Evolutionary conservation across 2,888 invertebrate genomes (phyloP).

Genomic region (Sepioteuthis lessoniana): DNA sequence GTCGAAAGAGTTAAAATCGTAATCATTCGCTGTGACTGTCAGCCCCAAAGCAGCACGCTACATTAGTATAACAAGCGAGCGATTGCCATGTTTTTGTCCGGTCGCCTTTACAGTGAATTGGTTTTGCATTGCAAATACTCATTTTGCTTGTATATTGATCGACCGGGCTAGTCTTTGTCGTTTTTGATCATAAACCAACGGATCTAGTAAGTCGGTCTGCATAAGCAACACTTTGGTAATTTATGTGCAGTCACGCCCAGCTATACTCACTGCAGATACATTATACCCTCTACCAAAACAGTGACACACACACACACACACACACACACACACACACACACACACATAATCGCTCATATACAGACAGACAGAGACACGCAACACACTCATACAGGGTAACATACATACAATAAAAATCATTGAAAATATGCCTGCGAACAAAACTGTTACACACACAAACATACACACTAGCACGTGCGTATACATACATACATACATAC

Average conservation of each 20-base stretch:
- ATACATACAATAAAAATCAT: too few relatives aligned
- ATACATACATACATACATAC: too few relatives aligned
- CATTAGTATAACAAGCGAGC: constrained; percentile 11
- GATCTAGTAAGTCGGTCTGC: constrained; percentile 10
- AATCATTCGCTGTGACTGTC: constrained; percentile 8
- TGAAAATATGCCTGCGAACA: too few relatives aligned
- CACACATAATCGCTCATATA: background rate
- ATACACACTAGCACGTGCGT: too few relatives aligned
- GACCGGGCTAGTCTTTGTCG: background rate
- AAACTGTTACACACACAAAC: too few relatives aligned
- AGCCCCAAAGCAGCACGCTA: background rate
- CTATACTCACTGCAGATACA: constrained; percentile 18
- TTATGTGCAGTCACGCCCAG: constrained; percentile 33
- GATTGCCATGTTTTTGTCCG: constrained; percentile 33
- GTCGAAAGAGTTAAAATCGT: background rate
- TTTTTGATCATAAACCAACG: constrained; percentile 15
- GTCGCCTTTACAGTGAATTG: background rate
- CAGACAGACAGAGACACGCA: too few relatives aligned
- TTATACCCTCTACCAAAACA: background rate
- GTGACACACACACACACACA: background rate
- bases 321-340: background rate
- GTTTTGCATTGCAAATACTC: background rate
- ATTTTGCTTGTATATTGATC: constrained; percentile 33
- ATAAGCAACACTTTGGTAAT: constrained; percentile 21
- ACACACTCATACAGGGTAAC: too few relatives aligned